A percentile compares a stretch with the other conserved stretches of the same genome.
phyloP scores from a whole-genome alignment of 2,113 vertebrate species.

The Petrocephalus zakoni region DNA sequence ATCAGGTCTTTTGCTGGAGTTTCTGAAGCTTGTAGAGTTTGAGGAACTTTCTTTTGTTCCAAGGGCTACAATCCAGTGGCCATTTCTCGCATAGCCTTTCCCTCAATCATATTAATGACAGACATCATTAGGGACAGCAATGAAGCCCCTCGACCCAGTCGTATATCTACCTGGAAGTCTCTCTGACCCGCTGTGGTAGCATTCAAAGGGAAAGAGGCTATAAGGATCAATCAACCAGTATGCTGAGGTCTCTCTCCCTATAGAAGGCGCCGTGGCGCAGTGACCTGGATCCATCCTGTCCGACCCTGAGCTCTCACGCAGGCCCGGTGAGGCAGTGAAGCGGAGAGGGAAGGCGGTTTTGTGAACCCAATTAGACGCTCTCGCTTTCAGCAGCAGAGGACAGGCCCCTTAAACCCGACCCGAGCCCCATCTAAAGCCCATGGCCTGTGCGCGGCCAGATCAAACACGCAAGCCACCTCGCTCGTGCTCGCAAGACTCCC shows the following conservation, averaged over 20 bases:
- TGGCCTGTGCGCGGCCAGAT: background rate
- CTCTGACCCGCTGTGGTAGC: background rate
- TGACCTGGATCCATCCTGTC: constrained; percentile 1
- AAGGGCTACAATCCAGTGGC: background rate
- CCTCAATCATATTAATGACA: background rate
- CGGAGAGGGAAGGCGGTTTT: background rate
- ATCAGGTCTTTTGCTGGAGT: background rate
- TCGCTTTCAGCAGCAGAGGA: background rate
- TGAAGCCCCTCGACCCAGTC: background rate
- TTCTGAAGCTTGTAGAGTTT: background rate
- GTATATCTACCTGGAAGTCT: background rate
- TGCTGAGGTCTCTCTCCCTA: background rate
- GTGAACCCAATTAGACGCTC: background rate
- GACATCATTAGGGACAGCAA: background rate
- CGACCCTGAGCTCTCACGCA: background rate
- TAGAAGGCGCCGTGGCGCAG: constrained; percentile 1
- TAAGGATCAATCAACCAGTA: constrained; percentile 20
- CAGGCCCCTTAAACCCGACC: background rate
- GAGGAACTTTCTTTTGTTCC: background rate
- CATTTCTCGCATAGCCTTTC: background rate
- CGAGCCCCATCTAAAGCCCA: background rate
- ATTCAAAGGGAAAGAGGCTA: background rate
- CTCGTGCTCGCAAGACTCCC: background rate
- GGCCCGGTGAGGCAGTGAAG: background rate
- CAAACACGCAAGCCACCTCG: background rate